phyloP scores from a whole-genome alignment of 2,888 invertebrate species.

The Sipunculus nudus region DNA sequence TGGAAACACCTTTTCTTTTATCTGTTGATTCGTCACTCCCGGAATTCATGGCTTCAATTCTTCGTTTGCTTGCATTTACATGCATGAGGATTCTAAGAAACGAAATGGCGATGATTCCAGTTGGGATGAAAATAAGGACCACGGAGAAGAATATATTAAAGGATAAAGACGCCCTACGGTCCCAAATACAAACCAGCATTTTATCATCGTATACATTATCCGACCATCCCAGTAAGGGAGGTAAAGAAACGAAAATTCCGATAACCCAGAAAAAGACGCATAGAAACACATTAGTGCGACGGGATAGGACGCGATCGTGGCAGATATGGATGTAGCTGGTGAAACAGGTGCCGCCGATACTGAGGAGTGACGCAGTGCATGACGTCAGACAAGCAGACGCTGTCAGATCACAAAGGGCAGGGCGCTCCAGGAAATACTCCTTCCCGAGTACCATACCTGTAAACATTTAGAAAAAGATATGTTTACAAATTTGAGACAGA shows the following conservation, averaged over 20 bases:
- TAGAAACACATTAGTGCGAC: not conserved
- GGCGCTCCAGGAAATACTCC: too few relatives aligned
- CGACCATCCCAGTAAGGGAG: constrained; percentile 17
- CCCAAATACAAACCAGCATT: constrained; percentile 17
- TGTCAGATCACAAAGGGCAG: too few relatives aligned
- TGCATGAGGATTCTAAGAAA: not conserved
- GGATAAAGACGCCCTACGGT: constrained; percentile 1
- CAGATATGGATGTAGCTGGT: not conserved
- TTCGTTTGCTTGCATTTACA: not conserved
- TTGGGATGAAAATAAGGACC: not conserved
- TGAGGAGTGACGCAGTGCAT: not conserved
- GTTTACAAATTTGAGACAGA: too few relatives aligned
- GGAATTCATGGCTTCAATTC: too few relatives aligned
- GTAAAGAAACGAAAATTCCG: constrained; percentile 6
- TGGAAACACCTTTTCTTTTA: not conserved
- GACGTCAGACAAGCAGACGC: not conserved
- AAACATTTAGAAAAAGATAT: too few relatives aligned
- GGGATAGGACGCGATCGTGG: not conserved
- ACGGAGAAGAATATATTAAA: constrained; percentile 20
- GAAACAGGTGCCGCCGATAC: not conserved
- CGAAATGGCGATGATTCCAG: not conserved
- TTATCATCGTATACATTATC: constrained; percentile 11
- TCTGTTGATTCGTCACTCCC: too few relatives aligned
- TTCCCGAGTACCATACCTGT: too few relatives aligned
- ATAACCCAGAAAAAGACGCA: constrained; percentile 10